Conservation (phyloP, 2,113 vertebrate genomes). For the Pedionomus torquatus region DNA sequence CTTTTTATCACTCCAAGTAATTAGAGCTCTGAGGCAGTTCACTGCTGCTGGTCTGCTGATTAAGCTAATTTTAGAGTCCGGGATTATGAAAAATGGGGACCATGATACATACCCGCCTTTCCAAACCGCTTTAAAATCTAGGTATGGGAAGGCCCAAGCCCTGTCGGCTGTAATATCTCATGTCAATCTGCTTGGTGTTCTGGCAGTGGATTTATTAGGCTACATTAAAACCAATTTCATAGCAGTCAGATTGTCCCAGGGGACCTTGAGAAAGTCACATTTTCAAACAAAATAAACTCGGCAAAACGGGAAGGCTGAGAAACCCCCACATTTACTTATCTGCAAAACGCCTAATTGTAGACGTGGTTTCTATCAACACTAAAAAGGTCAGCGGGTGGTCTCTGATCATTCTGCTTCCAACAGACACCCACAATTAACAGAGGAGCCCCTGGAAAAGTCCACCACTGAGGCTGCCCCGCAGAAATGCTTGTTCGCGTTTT, state of each 20-base stretch:
- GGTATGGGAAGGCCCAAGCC: not conserved
- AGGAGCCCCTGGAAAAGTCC: not conserved
- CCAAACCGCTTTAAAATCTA: not conserved
- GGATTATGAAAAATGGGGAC: not conserved
- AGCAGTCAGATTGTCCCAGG: not conserved
- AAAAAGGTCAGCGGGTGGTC: not conserved
- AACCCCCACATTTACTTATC: not conserved
- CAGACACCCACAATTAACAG: not conserved
- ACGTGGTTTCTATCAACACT: not conserved
- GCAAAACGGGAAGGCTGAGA: not conserved
- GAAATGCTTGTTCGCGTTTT: not conserved
- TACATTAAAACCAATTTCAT: not conserved
- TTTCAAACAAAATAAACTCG: slow-evolving; percentile 25
- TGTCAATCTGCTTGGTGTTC: not conserved
- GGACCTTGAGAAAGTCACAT: not conserved
- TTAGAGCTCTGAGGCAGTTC: not conserved
- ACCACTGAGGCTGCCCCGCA: not conserved
- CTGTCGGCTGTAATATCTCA: not conserved
- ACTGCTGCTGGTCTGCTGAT: slow-evolving; percentile 6
- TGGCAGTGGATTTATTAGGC: slow-evolving; percentile 28
- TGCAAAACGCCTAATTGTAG: not conserved
- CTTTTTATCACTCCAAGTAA: not conserved
- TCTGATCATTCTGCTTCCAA: not conserved
- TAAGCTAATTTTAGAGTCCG: slow-evolving; percentile 1
- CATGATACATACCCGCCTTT: not conserved